Base-by-base conservation (phyloP, 2,888 invertebrate genomes). In the Drosophila algonquin region DNA sequence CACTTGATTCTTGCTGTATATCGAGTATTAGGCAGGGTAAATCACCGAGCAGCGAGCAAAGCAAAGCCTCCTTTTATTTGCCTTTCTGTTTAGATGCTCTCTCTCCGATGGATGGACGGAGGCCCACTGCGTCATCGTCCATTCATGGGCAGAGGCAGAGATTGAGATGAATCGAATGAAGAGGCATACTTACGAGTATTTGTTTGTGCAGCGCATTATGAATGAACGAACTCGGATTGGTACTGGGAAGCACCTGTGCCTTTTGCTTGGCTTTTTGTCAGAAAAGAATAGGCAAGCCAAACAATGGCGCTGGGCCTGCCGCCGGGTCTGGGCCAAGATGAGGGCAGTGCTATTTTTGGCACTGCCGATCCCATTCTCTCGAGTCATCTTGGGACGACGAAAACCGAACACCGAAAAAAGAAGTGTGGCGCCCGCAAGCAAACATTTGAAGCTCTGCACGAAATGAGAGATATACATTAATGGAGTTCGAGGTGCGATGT, bases 271-370 rank as follows among this genome's bases (percentile, higher is more conserved):
- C 54, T 35, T 14, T 9, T 35, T 30, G 27, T 18, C 10, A 40
- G 16, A 35, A 24, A 24, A 30, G 47, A 16, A 10, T 30, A 18
- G 54, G 63, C 14, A 21, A 12, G 16, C 24, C 60, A 35, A 64
- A 55, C 56, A 64, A 65, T 10, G 32, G 4, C 4, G 14, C 14
- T 40, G n/a, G 14, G 7, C 40, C n/a, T 40, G 40, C 40, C 7
- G 40, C 40, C 40, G 67, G 58, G 67, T 68, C 67, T 67, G 58
- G 65, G 52, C 45, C 32, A 44, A 30, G 40, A 77, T 83, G 83
- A 83, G 81, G 75, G 62, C 77, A 86, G 73, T 68, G 59, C 83
- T 83, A 83, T 83, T 86, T 83, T 86, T 83, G 83, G 83, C 77
- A 76, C 64, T 70, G 35, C 48, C 27, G 54, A 50, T 60, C 59